Conservation (phyloP, 2,113 vertebrate species). For the Bufo gargarizans region DNA sequence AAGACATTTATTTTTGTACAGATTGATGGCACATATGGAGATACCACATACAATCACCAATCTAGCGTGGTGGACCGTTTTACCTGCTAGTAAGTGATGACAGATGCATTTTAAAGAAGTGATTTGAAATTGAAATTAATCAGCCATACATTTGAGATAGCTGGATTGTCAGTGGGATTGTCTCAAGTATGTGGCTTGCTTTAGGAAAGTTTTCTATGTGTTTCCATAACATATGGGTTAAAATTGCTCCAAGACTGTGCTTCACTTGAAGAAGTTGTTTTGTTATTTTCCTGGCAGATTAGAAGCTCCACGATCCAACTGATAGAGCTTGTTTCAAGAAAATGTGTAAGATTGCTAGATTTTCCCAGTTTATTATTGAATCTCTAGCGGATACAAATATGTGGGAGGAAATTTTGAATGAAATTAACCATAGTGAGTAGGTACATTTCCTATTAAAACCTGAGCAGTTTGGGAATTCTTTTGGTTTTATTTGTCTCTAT, state of each 20-base stretch:
- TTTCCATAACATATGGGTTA: neutral
- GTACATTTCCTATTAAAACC: slow-evolving; percentile 36
- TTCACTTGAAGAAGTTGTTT: neutral
- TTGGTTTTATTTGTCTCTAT: slow-evolving; percentile 45
- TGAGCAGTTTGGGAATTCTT: slow-evolving; percentile 14
- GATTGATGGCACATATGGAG: too few species aligned
- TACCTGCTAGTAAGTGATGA: too few species aligned
- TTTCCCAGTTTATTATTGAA: slow-evolving; percentile 22
- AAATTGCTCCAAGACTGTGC: neutral
- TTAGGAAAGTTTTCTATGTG: neutral
- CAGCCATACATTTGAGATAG: neutral
- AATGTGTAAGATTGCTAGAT: neutral
- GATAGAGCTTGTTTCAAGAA: neutral
- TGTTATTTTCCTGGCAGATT: neutral
- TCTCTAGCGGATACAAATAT: slow-evolving; percentile 19
- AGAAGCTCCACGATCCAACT: neutral
- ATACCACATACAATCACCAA: too few species aligned
- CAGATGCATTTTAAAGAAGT: too few species aligned
- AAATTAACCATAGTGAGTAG: slow-evolving; percentile 25
- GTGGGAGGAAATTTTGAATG: slow-evolving; percentile 30
- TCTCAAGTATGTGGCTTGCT: neutral
- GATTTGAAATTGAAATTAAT: neutral
- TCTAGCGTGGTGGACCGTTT: too few species aligned
- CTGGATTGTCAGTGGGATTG: neutral
- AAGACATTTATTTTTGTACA: too few species aligned